Conservation (phyloP, 1,140 invertebrate species). For the Pseudomyrmex dendroicus region DNA sequence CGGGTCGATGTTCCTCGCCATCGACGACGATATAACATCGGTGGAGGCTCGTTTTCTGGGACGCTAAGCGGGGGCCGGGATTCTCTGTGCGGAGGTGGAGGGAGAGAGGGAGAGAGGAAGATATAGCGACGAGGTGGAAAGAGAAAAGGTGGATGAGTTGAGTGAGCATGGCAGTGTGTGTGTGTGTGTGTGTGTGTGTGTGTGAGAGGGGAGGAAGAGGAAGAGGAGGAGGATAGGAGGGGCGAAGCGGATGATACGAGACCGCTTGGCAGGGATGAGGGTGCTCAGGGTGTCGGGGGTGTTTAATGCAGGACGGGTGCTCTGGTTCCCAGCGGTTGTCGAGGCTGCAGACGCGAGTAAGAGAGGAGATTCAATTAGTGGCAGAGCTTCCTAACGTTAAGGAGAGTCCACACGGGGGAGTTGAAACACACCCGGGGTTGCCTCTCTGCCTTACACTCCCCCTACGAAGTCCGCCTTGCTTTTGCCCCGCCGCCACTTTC, state of each 20-base stretch:
- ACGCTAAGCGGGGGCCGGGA: slow-evolving; percentile 65
- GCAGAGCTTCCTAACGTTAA: slow-evolving; percentile 84
- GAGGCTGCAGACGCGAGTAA: slow-evolving; percentile 83
- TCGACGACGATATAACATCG: slow-evolving; percentile 54
- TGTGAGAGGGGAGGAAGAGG: slow-evolving; percentile 25
- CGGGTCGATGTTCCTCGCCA: slow-evolving; percentile 61
- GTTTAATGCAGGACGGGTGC: slow-evolving; percentile 84
- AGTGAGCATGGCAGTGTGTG: not conserved
- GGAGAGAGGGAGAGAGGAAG: slow-evolving; percentile 7
- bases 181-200: no score
- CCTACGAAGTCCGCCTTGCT: not conserved
- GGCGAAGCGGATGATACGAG: slow-evolving; percentile 77
- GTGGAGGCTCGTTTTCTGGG: slow-evolving; percentile 54
- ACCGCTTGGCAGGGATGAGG: slow-evolving; percentile 83
- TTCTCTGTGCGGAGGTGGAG: slow-evolving; percentile 51
- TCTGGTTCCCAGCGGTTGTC: slow-evolving; percentile 83
- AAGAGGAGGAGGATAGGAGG: slow-evolving; percentile 38
- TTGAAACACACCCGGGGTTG: no score
- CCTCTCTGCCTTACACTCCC: not conserved
- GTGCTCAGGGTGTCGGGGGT: slow-evolving; percentile 82
- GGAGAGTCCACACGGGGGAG: slow-evolving; percentile 81
- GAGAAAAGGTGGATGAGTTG: slow-evolving; percentile 59
- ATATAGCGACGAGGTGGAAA: slow-evolving; percentile 48
- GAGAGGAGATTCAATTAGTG: slow-evolving; percentile 84
- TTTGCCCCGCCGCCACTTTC: slow-evolving; percentile 23